Percentiles rank a stretch among this genome's conserved stretches.
Evolutionary conservation across 2,113 vertebrate genomes (phyloP).

Genomic region (Nothoprocta perdicaria): DNA sequence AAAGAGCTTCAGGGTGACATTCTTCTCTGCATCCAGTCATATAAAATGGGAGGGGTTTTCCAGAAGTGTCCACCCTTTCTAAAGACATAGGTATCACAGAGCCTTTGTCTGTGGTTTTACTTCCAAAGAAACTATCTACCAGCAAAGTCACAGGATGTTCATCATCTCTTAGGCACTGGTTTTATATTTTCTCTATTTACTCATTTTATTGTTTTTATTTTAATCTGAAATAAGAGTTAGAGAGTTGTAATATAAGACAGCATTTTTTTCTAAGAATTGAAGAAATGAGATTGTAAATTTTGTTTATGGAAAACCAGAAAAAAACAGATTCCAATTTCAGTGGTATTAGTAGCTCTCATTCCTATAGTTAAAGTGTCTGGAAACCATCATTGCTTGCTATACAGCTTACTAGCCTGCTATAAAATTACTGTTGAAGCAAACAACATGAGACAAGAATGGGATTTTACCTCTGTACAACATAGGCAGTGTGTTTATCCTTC

Average conservation of each 20-base stretch:
- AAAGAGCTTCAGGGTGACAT: neutral
- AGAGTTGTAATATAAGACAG: neutral
- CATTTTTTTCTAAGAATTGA: neutral
- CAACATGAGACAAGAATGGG: neutral
- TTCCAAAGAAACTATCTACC: neutral
- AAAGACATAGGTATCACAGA: neutral
- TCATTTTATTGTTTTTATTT: constrained; percentile 10
- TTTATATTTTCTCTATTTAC: neutral
- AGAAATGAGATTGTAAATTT: constrained; percentile 23
- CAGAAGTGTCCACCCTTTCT: neutral
- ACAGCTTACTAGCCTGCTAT: neutral
- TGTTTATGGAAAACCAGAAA: neutral
- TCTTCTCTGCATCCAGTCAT: neutral
- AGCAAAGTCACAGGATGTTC: neutral
- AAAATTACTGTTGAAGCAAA: constrained; percentile 38
- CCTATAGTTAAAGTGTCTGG: constrained; percentile 6
- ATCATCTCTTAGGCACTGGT: neutral
- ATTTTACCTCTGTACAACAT: neutral
- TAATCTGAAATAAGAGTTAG: neutral
- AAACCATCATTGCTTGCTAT: neutral
- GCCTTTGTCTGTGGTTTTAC: neutral
- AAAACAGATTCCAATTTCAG: neutral
- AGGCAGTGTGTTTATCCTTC: neutral
- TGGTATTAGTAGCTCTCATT: constrained; percentile 24
- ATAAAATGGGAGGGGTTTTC: neutral